phyloP scores from a whole-genome alignment of 2,113 vertebrate species.

The Lycaon pictus region DNA sequence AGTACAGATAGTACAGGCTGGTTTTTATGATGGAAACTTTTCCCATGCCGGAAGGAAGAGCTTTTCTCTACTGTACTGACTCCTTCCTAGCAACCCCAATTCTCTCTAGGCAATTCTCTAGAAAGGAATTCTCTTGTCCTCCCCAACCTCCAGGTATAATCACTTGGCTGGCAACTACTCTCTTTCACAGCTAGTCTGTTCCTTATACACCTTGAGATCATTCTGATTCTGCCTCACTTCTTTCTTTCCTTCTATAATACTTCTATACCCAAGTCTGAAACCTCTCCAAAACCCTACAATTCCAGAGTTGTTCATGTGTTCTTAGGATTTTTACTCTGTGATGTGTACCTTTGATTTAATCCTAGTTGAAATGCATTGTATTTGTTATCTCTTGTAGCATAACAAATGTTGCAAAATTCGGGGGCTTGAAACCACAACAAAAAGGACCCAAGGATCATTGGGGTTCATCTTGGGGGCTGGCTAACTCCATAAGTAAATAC shows the following conservation, averaged over 20 bases:
- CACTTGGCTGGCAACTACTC: neutral
- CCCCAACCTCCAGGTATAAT: neutral
- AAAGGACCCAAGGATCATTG: neutral
- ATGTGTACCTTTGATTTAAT: neutral
- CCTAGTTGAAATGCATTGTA: neutral
- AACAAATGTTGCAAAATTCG: neutral
- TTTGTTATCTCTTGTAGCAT: neutral
- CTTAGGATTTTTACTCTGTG: neutral
- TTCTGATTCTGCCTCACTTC: neutral
- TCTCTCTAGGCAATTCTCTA: neutral
- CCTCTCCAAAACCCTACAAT: neutral
- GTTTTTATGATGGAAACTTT: neutral
- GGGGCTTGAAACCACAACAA: neutral
- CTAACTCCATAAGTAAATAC: neutral
- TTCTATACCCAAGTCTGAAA: neutral
- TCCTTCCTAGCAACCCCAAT: neutral
- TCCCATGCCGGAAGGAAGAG: neutral
- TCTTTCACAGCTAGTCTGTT: neutral
- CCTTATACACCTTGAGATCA: neutral
- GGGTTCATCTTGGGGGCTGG: neutral
- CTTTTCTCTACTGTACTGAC: neutral
- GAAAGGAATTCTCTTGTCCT: neutral
- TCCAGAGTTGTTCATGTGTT: neutral
- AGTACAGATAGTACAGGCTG: neutral
- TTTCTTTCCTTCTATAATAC: neutral